phyloP scores from a whole-genome alignment of 1,140 invertebrate species.

The Drosophila pseudoananassae region DNA sequence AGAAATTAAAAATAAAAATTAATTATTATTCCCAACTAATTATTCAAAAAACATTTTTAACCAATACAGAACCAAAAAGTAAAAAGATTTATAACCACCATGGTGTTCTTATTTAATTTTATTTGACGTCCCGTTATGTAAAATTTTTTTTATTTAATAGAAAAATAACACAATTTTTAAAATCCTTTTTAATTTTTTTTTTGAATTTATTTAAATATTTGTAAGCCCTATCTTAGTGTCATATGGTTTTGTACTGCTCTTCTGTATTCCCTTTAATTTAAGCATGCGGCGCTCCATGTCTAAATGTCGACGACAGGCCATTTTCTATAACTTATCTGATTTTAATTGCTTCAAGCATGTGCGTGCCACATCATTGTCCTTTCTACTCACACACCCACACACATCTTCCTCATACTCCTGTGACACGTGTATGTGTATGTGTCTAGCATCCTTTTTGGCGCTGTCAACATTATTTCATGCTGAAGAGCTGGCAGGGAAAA shows the following conservation, averaged over 20 bases:
- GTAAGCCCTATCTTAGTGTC: neutral
- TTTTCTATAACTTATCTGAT: conserved; percentile 83
- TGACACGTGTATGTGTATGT: conserved; percentile 29
- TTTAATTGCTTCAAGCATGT: conserved; percentile 81
- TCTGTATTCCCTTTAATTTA: conserved; percentile 3
- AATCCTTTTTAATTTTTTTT: too few relatives aligned
- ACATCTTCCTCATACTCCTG: conserved; percentile 7
- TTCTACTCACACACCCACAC: neutral
- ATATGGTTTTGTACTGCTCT: neutral
- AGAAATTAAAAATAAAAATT: neutral
- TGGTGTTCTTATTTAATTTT: too few relatives aligned
- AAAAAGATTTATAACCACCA: too few relatives aligned
- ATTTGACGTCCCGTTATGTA: too few relatives aligned
- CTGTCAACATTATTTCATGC: conserved; percentile 78
- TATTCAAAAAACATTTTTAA: too few relatives aligned
- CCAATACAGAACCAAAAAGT: too few relatives aligned
- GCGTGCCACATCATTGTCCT: conserved; percentile 67
- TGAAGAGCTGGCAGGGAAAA: conserved; percentile 12
- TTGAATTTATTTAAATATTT: neutral
- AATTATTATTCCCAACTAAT: neutral
- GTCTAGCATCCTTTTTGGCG: conserved; percentile 58
- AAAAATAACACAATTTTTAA: too few relatives aligned
- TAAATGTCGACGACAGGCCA: conserved; percentile 80
- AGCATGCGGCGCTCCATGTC: conserved; percentile 51
- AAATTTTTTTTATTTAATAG: too few relatives aligned